A percentile compares a stretch with the other conserved stretches of the same genome.
Conservation (phyloP, 1,140 invertebrate genomes). For the Drosophila orena region DNA sequence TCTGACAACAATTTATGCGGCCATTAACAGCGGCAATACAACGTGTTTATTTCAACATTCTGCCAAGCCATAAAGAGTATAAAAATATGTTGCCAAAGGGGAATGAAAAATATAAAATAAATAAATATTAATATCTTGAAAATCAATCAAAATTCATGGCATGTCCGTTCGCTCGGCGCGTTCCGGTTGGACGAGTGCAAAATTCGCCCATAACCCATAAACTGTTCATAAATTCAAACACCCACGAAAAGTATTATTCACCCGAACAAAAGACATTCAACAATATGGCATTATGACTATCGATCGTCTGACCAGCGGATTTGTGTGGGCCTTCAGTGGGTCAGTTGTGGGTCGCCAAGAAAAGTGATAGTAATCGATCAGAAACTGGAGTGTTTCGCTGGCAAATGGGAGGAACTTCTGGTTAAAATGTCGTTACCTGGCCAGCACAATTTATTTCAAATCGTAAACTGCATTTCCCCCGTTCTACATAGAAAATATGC, state of each 20-base stretch:
- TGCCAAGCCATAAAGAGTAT: conserved; percentile 42
- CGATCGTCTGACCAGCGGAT: conserved; percentile 34
- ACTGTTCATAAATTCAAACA: conserved; percentile 79
- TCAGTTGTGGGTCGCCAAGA: conserved; percentile 38
- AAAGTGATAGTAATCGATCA: conserved; percentile 55
- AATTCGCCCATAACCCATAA: conserved; percentile 62
- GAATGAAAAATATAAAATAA: conserved; percentile 42
- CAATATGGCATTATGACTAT: conserved; percentile 31
- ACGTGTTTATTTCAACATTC: conserved; percentile 82
- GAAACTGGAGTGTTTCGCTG: conserved; percentile 6
- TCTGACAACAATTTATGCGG: conserved; percentile 81
- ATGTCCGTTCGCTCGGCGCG: conserved; percentile 38
- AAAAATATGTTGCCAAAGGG: conserved; percentile 24
- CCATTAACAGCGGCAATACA: conserved; percentile 79
- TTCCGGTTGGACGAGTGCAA: conserved; percentile 52
- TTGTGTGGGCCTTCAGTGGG: conserved; percentile 54
- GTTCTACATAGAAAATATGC: conserved; percentile 39
- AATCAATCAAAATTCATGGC: conserved; percentile 81
- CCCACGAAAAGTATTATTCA: conserved; percentile 62
- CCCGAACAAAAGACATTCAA: conserved; percentile 35
- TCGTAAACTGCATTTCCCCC: conserved; percentile 2
- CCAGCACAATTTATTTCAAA: background rate
- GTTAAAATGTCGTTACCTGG: too few relatives aligned
- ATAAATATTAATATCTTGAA: conserved; percentile 74
- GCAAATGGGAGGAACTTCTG: background rate